Conservation (phyloP, 2,113 vertebrate genomes). For the Bos indicus region DNA sequence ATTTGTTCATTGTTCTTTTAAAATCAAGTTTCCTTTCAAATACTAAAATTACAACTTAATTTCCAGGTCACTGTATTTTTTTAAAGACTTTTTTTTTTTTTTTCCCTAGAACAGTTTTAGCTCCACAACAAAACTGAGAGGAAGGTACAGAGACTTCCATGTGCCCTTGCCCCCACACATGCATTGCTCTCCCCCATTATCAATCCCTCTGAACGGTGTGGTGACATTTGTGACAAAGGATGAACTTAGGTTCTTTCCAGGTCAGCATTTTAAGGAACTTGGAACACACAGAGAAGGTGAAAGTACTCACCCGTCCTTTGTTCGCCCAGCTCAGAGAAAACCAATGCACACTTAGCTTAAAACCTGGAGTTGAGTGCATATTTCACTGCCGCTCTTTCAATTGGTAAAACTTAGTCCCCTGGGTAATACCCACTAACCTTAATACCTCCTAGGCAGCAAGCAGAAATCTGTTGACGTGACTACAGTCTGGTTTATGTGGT, state of each 20-base stretch:
- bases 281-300: background rate
- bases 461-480: conserved; percentile 3
- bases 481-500: background rate
- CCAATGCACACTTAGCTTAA: background rate
- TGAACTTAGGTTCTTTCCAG: background rate
- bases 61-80: background rate
- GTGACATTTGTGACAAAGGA: background rate
- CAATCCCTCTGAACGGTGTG: background rate
- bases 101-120: background rate
- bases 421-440: background rate
- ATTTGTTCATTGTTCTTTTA: background rate
- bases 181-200: background rate
- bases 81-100: background rate
- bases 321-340: background rate
- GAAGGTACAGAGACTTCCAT: background rate
- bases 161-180: accelerated
- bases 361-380: background rate
- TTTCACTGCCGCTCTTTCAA: background rate
- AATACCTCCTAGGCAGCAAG: background rate
- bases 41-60: conserved; percentile 18
- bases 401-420: background rate
- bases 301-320: background rate
- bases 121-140: background rate
- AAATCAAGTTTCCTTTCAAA: conserved; percentile 36
- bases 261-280: background rate